Evolutionary conservation across 2,113 vertebrate genomes (phyloP).

Genomic region (Hypomesus transpacificus): DNA sequence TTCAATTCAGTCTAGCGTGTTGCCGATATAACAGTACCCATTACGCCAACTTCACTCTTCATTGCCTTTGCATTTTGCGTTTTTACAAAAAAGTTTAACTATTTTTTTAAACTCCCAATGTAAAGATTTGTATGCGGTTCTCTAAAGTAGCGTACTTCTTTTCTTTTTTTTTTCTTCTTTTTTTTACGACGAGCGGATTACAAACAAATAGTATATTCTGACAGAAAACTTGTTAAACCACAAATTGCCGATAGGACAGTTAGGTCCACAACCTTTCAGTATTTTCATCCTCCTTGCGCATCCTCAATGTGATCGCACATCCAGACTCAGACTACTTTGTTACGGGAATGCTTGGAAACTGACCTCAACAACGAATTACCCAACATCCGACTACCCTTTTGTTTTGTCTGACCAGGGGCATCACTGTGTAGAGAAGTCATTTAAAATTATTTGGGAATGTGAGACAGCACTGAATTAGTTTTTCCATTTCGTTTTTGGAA

Average conservation of each 20-base stretch:
- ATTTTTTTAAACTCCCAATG: not conserved
- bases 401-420: conserved; percentile 18
- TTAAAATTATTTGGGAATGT: conserved; percentile 45
- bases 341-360: conserved; percentile 30
- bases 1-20: conserved; percentile 53
- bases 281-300: not conserved
- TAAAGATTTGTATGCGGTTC: conserved; percentile 15
- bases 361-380: conserved; percentile 28
- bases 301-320: not conserved
- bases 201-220: not conserved
- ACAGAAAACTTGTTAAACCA: not conserved
- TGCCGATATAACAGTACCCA: conserved; percentile 48
- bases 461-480: conserved; percentile 29
- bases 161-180: not conserved
- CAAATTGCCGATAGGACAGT: not conserved
- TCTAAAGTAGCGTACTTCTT: not conserved
- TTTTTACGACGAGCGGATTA: not conserved
- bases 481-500: conserved; percentile 16
- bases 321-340: not conserved
- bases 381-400: conserved; percentile 41
- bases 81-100: conserved; percentile 10
- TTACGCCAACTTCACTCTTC: conserved; percentile 43
- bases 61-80: conserved; percentile 27
- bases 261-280: not conserved
- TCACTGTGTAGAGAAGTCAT: conserved; percentile 15